A percentile compares a stretch with the other conserved stretches of the same genome.
These are phyloP conservation scores for Turritopsis dohrnii DNA, from an alignment of 30 jellyfish, hydroid and myxozoan species.

Conservation along the genomic window DNA sequence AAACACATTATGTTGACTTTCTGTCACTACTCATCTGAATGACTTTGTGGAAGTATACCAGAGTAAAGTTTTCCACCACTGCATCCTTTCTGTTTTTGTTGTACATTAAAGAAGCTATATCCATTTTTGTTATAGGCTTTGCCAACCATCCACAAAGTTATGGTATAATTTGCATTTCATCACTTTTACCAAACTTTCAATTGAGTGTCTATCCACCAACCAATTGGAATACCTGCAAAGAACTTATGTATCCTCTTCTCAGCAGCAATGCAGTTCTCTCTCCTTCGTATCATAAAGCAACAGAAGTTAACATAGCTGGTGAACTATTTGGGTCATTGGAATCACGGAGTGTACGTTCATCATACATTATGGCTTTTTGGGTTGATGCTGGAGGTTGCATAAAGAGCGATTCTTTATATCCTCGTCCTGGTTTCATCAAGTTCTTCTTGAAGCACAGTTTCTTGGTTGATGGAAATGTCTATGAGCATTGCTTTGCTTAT, in stretches of 20 bases:
- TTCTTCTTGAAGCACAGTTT: neutral
- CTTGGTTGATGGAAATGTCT: neutral
- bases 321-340: neutral
- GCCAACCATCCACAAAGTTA: too few relatives aligned
- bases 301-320: neutral
- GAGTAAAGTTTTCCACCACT: too few relatives aligned
- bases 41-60: too few relatives aligned
- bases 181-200: neutral
- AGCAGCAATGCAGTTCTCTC: too few relatives aligned
- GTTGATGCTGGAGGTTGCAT: neutral
- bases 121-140: too few relatives aligned
- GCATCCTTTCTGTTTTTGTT: too few relatives aligned
- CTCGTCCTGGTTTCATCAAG: neutral
- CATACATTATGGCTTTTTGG: constrained; percentile 3
- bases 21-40: too few relatives aligned
- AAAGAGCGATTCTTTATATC: neutral
- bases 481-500: constrained; percentile 6
- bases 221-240: neutral
- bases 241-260: too few relatives aligned
- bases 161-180: constrained; percentile 2
- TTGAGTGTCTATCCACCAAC: neutral
- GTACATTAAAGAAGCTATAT: too few relatives aligned
- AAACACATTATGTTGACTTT: neutral
- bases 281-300: neutral
- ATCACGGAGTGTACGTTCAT: neutral